Evolutionary conservation across 2,797 vertebrate genomes (phyloP).

Genomic region (Cephalopachus bancanus): DNA sequence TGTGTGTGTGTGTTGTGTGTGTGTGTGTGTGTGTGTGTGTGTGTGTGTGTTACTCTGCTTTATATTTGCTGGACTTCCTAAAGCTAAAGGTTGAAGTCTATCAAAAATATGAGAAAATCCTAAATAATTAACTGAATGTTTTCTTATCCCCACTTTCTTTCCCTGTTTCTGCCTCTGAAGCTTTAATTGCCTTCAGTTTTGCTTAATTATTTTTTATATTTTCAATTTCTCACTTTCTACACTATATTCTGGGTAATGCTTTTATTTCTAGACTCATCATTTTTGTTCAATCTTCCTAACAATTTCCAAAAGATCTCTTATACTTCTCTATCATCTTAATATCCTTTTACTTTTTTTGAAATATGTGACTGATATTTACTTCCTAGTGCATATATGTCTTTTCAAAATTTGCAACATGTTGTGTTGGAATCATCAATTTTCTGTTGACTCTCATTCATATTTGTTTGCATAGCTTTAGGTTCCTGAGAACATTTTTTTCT

Average conservation of each 20-base stretch:
- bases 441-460: not conserved
- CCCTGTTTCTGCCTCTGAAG: not conserved
- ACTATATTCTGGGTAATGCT: not conserved
- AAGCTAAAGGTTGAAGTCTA: not conserved
- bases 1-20: not conserved
- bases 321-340: slow-evolving; percentile 12
- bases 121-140: slow-evolving; percentile 3
- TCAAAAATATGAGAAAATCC: not conserved
- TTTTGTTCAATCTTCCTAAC: not conserved
- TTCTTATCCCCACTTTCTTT: not conserved
- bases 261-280: slow-evolving; percentile 60
- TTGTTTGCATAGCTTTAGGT: not conserved
- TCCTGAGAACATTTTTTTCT: slow-evolving; percentile 6
- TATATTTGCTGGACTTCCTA: not conserved
- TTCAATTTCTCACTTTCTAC: not conserved
- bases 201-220: not conserved
- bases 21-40: not conserved
- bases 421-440: not conserved
- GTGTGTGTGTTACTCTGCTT: not conserved
- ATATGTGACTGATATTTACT: not conserved
- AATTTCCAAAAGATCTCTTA: slow-evolving; percentile 5
- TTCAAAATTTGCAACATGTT: not conserved
- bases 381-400: not conserved
- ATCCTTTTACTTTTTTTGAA: not conserved
- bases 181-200: not conserved